phyloP scores from a whole-genome alignment of 64 coral and sea anemone species.

The Dendrophyllia cribrosa region DNA sequence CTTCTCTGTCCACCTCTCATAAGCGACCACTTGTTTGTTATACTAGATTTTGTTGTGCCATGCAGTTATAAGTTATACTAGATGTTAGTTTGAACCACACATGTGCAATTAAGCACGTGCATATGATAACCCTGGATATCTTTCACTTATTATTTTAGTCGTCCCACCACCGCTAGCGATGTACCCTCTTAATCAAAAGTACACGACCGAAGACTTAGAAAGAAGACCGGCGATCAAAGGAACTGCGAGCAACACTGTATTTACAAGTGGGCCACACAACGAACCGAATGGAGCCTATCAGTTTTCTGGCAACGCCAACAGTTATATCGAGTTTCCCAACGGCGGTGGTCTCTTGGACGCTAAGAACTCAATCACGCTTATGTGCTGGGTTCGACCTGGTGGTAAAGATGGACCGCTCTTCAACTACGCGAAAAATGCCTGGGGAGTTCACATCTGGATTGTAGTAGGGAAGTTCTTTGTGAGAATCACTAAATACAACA shows the following conservation, averaged over 20 bases:
- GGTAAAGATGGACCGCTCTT: conserved; percentile 13
- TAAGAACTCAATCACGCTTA: neutral
- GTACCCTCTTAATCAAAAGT: conserved; percentile 19
- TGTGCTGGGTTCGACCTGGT: conserved; percentile 29
- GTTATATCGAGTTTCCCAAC: conserved; percentile 45
- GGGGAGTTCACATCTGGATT: conserved; percentile 44
- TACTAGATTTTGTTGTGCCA: too few species aligned
- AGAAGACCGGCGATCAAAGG: neutral
- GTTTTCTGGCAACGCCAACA: neutral
- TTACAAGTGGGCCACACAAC: neutral
- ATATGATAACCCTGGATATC: too few species aligned
- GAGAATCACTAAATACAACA: neutral
- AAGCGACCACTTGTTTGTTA: too few species aligned
- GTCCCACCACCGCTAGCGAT: neutral
- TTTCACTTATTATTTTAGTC: too few species aligned
- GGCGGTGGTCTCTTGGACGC: neutral
- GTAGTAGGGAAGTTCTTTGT: neutral
- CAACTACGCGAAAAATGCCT: neutral
- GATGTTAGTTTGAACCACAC: too few species aligned
- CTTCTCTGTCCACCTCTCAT: too few species aligned
- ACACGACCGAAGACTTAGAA: neutral
- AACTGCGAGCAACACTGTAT: neutral
- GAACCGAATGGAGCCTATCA: conserved; percentile 24
- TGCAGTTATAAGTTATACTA: too few species aligned
- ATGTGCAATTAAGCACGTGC: too few species aligned